A percentile compares a stretch with the other conserved stretches of the same genome.
These are phyloP conservation scores for Lampris incognitus DNA, from an alignment of 2,113 vertebrate species.

Conservation along the genomic window DNA sequence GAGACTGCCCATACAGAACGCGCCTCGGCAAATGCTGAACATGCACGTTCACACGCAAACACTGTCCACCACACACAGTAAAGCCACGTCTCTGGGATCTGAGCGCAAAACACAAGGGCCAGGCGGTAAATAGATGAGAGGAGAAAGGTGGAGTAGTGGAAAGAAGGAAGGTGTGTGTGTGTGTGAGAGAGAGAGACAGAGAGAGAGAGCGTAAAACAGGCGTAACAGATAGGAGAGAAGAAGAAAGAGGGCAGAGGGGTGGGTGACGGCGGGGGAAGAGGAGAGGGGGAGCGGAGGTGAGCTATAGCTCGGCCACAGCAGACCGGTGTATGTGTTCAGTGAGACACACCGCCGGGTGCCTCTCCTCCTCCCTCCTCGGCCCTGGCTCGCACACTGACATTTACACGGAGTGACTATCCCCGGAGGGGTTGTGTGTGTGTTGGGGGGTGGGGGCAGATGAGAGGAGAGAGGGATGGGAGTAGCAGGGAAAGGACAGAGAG, in stretches of 20 bases:
- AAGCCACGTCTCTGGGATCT: not conserved
- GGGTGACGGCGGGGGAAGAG: constrained; percentile 4
- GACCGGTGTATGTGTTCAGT: constrained; percentile 26
- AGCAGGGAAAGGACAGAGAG: not conserved
- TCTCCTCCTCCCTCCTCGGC: constrained; percentile 35
- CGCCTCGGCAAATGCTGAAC: constrained; percentile 11
- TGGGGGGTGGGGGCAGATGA: not conserved
- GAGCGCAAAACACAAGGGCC: not conserved
- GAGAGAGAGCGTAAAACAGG: not conserved
- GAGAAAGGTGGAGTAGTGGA: not conserved
- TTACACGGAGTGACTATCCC: constrained; percentile 69
- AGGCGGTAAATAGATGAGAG: no score
- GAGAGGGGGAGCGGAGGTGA: not conserved
- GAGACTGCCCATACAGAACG: constrained; percentile 44
- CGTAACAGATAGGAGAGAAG: not conserved
- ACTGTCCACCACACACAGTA: not conserved
- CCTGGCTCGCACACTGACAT: constrained; percentile 60
- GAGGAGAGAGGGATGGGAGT: constrained; percentile 33
- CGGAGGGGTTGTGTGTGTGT: constrained; percentile 47
- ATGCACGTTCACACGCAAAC: constrained; percentile 16
- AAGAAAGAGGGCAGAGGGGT: not conserved
- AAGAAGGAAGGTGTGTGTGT: not conserved
- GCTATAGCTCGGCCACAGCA: constrained; percentile 10
- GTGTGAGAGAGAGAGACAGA: not conserved
- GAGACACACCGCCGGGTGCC: constrained; percentile 9